Evolutionary conservation across 2,888 invertebrate genomes (phyloP), one percentile per base, ranked within the genome.

Genomic region (Sphecodes monilicornis): DNA sequence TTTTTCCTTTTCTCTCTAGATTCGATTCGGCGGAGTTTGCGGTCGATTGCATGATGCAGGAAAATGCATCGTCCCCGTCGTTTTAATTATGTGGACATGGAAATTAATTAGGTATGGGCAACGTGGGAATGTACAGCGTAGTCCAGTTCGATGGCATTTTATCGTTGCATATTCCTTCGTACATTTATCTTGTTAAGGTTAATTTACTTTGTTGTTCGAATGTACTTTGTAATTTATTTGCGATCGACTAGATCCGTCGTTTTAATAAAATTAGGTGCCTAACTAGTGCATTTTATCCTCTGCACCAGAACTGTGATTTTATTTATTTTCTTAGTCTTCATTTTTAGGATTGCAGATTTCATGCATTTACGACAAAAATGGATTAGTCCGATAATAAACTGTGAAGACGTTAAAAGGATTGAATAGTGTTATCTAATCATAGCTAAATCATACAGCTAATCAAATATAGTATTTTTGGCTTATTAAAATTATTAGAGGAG

Each of bases 71-170:
- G 26, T 74, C 54, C 8, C 22, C 64, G 32, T 60, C 76, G 68
- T 77, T 77, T 84, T 82, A 84, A 84, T 84, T 82, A 84, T 41
- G 57, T 50, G n/a, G 71, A 72, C 75, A 57, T 1, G 80, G 66
- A 43, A 78, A 84, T 84, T 82, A 84, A 84, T 84, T 77, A 77
- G 70, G 18, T 39, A 32, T 26, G 57, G 26, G 72, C 36, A 22
- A 46, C n/a, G 26, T 18, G 22, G 36, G 43, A 22, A 77, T 74
- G 83, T 54, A 70, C 57, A 13, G 26, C 13, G 57, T 60, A 77
- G 76, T 82, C 41, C 73, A 32, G 26, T 26, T 22, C 36, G 36
- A 18, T 32, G 18, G 18, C 18, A 18, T 54, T 26, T 66, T n/a
- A 43, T 70, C 36, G 26, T 1, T 26, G 26, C 29, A 60, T 60